phyloP scores from a whole-genome alignment of 2,888 invertebrate genomes.

The Elysia crispata region DNA sequence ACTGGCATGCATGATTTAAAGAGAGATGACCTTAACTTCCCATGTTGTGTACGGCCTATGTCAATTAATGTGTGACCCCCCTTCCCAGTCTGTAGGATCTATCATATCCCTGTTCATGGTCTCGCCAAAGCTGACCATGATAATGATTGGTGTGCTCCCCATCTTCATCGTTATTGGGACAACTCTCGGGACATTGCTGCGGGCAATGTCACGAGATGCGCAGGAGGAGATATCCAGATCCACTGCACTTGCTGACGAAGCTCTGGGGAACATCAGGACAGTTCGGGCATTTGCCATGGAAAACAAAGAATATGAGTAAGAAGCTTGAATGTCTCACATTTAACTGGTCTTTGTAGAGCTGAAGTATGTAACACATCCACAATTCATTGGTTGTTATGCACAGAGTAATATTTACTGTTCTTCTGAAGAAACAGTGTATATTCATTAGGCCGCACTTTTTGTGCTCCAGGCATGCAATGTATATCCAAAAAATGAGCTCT shows the following conservation, averaged over 20 bases:
- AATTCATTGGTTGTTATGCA: too few species aligned
- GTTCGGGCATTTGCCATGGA: slow-evolving; percentile 97
- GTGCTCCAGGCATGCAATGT: too few species aligned
- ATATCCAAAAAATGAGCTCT: too few species aligned
- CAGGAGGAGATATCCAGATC: slow-evolving; percentile 92
- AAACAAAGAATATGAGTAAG: slow-evolving; percentile 84
- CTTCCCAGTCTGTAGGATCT: slow-evolving; percentile 72
- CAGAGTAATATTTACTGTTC: too few species aligned
- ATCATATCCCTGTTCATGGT: slow-evolving; percentile 86
- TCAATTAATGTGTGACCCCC: too few species aligned
- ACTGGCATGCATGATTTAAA: too few species aligned
- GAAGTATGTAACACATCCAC: too few species aligned
- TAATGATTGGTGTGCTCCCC: slow-evolving; percentile 91
- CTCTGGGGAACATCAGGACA: slow-evolving; percentile 93
- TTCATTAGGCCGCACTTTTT: too few species aligned
- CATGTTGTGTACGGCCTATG: too few species aligned
- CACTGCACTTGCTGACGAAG: slow-evolving; percentile 94
- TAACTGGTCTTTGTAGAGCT: not conserved
- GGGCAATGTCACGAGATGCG: slow-evolving; percentile 87
- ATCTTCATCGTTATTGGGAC: slow-evolving; percentile 91
- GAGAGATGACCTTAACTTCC: too few species aligned
- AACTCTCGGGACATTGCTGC: slow-evolving; percentile 87
- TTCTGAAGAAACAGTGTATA: too few species aligned
- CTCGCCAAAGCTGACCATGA: slow-evolving; percentile 91
- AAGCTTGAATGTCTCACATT: slow-evolving; percentile 1